These are phyloP conservation scores for Luperina testacea DNA, from an alignment of 2,888 invertebrate species.

Conservation along the genomic window DNA sequence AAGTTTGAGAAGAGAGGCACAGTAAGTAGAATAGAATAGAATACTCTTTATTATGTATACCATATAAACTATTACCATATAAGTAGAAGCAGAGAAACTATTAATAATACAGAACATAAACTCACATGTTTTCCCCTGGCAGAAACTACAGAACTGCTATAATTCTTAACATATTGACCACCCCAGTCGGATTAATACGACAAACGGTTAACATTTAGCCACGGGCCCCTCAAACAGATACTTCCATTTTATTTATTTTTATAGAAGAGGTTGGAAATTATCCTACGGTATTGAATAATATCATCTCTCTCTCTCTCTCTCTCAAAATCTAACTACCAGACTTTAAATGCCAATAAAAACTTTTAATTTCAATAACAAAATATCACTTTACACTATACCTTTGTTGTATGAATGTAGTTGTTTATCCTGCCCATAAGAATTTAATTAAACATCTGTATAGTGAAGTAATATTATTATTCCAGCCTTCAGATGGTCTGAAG, in stretches of 20 bases:
- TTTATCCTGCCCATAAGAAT: too few species aligned
- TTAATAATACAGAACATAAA: background rate
- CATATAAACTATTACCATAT: conserved; percentile 58
- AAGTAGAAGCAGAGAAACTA: conserved; percentile 64
- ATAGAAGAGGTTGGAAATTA: too few species aligned
- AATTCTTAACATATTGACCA: background rate
- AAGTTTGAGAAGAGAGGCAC: conserved; percentile 95
- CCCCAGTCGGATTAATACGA: background rate
- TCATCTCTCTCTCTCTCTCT: background rate
- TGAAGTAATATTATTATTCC: conserved; percentile 48
- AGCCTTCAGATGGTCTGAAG: conserved; percentile 95
- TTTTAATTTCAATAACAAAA: background rate
- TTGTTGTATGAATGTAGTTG: background rate
- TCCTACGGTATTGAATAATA: background rate
- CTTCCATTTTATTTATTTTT: too few species aligned
- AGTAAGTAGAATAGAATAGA: conserved; percentile 77
- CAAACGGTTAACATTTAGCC: background rate
- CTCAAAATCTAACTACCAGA: background rate
- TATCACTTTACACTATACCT: background rate
- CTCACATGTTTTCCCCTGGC: background rate
- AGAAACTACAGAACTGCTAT: background rate
- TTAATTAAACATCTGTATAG: background rate
- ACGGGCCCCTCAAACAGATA: too few species aligned
- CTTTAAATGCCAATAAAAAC: background rate
- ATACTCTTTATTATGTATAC: too few species aligned